phyloP scores from a whole-genome alignment of 2,797 vertebrate genomes.

The Clarias platycephalus region DNA sequence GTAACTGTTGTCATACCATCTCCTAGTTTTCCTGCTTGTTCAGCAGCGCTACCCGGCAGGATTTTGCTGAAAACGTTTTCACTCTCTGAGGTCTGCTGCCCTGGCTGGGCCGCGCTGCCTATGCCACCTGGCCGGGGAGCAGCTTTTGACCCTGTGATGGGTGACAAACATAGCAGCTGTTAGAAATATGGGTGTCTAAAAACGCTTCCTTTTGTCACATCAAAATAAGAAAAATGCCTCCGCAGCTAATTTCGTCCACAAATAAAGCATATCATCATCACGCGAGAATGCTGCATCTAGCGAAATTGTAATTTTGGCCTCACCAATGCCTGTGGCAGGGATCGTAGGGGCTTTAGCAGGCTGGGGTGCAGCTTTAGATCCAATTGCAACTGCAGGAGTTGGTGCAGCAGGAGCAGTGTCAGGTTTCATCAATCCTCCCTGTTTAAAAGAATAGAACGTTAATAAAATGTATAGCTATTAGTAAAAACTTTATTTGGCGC shows the following conservation, averaged over 20 bases:
- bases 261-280: background rate
- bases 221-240: background rate
- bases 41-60: constrained; percentile 91
- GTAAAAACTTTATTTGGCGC: background rate
- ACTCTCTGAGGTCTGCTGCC: constrained; percentile 81
- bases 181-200: background rate
- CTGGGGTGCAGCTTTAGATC: constrained; percentile 72
- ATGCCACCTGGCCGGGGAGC: constrained; percentile 79
- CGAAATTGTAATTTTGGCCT: constrained; percentile 49
- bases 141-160: constrained; percentile 78
- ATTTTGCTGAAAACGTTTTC: constrained; percentile 96
- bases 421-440: constrained; percentile 75
- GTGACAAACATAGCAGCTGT: background rate
- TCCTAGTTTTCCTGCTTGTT: constrained; percentile 97
- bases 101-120: constrained; percentile 70
- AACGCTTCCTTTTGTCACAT: background rate
- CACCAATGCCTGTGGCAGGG: constrained; percentile 83
- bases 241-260: background rate
- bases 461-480: background rate
- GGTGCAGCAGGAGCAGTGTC: constrained; percentile 70
- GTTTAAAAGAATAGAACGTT: background rate
- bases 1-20: constrained; percentile 78
- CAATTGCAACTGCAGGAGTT: constrained; percentile 65
- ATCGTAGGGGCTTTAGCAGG: constrained; percentile 76
- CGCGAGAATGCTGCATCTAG: background rate